These are phyloP conservation scores for Ceyx margarethae DNA, from an alignment of 2,113 vertebrate genomes.

Conservation along the genomic window DNA sequence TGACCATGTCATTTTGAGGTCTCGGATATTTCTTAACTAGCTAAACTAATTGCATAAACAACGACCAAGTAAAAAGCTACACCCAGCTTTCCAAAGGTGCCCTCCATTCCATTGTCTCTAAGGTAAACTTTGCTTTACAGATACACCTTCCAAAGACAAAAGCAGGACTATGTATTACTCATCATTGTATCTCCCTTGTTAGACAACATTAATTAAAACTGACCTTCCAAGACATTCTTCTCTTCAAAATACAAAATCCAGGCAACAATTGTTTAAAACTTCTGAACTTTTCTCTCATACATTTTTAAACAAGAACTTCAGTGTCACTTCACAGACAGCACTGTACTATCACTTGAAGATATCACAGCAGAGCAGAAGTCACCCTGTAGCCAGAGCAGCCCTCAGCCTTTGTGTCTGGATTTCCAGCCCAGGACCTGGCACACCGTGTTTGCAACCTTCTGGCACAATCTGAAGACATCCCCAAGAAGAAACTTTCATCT, in stretches of 20 bases:
- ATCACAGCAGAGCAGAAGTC: neutral
- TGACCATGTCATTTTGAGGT: neutral
- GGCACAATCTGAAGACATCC: neutral
- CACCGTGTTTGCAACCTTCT: neutral
- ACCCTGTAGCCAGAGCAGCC: neutral
- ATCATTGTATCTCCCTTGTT: neutral
- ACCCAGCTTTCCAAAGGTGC: neutral
- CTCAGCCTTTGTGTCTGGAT: neutral
- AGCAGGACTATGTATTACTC: neutral
- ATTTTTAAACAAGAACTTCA: neutral
- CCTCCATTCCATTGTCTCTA: neutral
- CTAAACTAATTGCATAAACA: neutral
- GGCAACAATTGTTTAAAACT: neutral
- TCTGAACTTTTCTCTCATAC: neutral
- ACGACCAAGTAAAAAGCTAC: neutral
- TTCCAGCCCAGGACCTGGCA: neutral
- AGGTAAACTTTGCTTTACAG: neutral
- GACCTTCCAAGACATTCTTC: neutral
- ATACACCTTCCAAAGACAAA: constrained; percentile 1
- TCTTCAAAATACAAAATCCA: neutral
- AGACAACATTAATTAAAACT: neutral
- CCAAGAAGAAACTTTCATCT: neutral
- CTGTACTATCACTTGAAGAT: neutral
- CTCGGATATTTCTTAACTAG: neutral
- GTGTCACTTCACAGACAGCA: neutral